Percentiles rank a stretch among this genome's conserved stretches.
Evolutionary conservation across 2,888 invertebrate genomes (phyloP).

Genomic region (Mimumesa dahlbomi): DNA sequence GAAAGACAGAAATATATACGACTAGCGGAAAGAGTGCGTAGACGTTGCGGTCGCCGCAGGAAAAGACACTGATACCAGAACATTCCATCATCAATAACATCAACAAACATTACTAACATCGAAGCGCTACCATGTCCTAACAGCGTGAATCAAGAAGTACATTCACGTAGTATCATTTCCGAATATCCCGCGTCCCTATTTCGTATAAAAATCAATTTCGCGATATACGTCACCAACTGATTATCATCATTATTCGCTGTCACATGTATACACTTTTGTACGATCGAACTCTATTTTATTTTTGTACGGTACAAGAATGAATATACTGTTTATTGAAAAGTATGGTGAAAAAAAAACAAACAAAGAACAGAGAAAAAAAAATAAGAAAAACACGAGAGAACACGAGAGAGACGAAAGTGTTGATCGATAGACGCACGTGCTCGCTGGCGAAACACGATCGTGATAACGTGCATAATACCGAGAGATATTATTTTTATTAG

Average conservation of each 20-base stretch:
- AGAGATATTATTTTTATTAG: conserved; percentile 44
- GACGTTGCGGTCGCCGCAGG: background rate
- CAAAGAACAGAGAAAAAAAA: background rate
- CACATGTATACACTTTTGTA: background rate
- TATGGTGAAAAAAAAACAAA: too few relatives aligned
- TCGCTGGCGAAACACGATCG: background rate
- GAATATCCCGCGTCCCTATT: too few relatives aligned
- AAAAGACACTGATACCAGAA: background rate
- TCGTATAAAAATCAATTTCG: too few relatives aligned
- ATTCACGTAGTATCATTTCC: too few relatives aligned
- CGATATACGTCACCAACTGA: too few relatives aligned
- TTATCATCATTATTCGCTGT: background rate
- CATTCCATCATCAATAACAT: too few relatives aligned
- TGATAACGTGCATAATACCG: conserved; percentile 15
- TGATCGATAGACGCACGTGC: conserved; percentile 32
- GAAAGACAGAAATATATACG: conserved; percentile 60
- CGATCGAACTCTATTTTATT: background rate
- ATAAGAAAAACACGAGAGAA: too few relatives aligned
- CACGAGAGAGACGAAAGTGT: background rate
- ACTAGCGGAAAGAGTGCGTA: conserved; percentile 34
- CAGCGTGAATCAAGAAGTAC: too few relatives aligned
- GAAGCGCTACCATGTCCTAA: too few relatives aligned
- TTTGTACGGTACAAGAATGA: background rate
- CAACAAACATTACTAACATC: too few relatives aligned
- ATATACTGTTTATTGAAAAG: background rate